These are phyloP conservation scores for Steromphala cineraria DNA, from an alignment of 2,888 invertebrate species.

Conservation along the genomic window DNA sequence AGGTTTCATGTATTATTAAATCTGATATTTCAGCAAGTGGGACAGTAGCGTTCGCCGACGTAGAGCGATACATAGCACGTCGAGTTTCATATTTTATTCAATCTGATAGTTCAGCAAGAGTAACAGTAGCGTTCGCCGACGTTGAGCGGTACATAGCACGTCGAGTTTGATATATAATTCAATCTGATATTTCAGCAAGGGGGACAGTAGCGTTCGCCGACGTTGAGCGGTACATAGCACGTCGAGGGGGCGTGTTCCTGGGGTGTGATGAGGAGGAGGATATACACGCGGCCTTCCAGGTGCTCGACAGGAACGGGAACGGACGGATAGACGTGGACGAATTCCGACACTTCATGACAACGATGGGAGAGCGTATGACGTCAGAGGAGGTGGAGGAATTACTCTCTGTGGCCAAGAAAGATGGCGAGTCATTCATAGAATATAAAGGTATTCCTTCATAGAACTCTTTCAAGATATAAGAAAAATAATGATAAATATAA, in stretches of 20 bases:
- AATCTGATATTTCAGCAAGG: constrained; percentile 46
- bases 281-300: constrained; percentile 64
- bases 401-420: constrained; percentile 53
- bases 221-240: constrained; percentile 60
- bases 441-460: constrained; percentile 52
- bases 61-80: not conserved
- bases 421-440: constrained; percentile 58
- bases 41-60: not conserved
- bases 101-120: constrained; percentile 51
- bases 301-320: constrained; percentile 57
- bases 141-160: constrained; percentile 61
- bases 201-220: constrained; percentile 63
- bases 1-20: not conserved
- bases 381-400: constrained; percentile 66
- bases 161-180: constrained; percentile 32
- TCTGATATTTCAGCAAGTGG: not conserved
- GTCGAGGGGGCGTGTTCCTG: constrained; percentile 56
- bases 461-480: too few species aligned
- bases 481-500: too few species aligned
- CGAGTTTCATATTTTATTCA: not conserved
- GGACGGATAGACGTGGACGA: constrained; percentile 61
- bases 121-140: constrained; percentile 60
- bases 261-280: constrained; percentile 62
- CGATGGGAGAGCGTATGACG: constrained; percentile 67
- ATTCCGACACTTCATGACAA: constrained; percentile 67